Evolutionary conservation across 2,888 invertebrate species (phyloP).

Genomic region (Mylabris sibirica): DNA sequence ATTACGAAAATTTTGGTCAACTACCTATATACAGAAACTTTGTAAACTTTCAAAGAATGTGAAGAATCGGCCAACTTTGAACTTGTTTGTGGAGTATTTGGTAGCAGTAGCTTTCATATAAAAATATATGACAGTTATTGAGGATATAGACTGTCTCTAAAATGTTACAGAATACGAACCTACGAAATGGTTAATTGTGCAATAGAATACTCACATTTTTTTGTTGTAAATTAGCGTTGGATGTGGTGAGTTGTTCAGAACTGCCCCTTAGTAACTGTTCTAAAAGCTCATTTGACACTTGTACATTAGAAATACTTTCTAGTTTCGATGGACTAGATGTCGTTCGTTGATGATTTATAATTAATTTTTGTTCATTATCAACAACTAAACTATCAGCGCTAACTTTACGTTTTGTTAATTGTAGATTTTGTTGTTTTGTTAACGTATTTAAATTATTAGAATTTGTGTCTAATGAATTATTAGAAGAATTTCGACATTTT

Average conservation of each 20-base stretch:
- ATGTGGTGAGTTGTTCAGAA: slow-evolving; percentile 77
- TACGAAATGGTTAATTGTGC: too few relatives aligned
- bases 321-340: slow-evolving; percentile 83
- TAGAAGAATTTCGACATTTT: slow-evolving; percentile 61
- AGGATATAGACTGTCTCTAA: too few relatives aligned
- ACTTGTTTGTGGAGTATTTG: too few relatives aligned
- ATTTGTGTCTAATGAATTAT: slow-evolving; percentile 65
- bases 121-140: too few relatives aligned
- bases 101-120: too few relatives aligned
- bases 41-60: too few relatives aligned
- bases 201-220: slow-evolving; percentile 53
- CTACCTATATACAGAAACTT: too few relatives aligned
- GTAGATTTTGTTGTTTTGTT: slow-evolving; percentile 43
- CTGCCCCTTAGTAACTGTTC: slow-evolving; percentile 81
- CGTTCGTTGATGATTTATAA: slow-evolving; percentile 75
- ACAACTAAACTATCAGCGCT: slow-evolving; percentile 59
- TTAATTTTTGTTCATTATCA: slow-evolving; percentile 54
- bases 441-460: slow-evolving; percentile 38
- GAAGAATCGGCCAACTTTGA: too few relatives aligned
- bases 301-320: slow-evolving; percentile 65
- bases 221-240: slow-evolving; percentile 57
- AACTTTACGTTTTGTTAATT: slow-evolving; percentile 54
- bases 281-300: slow-evolving; percentile 72
- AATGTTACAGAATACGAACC: too few relatives aligned
- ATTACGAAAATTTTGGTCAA: too few relatives aligned